Conservation (phyloP, 1,140 invertebrate species). For the Drosophila punjabiensis region DNA sequence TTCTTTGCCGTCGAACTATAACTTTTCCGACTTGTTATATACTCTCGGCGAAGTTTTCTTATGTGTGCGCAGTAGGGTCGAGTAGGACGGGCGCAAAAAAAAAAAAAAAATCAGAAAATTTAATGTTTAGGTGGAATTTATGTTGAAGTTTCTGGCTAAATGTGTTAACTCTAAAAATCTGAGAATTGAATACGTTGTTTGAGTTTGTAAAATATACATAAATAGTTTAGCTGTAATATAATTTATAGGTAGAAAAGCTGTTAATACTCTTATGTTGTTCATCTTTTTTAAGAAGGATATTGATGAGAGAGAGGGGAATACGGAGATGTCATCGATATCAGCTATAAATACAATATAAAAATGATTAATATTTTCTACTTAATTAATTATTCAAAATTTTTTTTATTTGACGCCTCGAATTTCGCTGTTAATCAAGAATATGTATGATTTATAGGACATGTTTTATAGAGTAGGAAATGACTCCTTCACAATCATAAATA, state of each 20-base stretch:
- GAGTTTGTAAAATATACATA: not conserved
- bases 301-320: too few relatives aligned
- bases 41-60: slow-evolving; percentile 35
- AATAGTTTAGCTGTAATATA: not conserved
- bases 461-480: too few relatives aligned
- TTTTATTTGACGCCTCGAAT: too few relatives aligned
- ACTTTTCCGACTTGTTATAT: slow-evolving; percentile 31
- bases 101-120: not conserved
- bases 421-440: too few relatives aligned
- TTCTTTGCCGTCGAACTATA: slow-evolving; percentile 4
- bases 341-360: too few relatives aligned
- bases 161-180: not conserved
- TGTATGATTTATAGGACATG: too few relatives aligned
- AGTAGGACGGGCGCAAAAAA: not conserved
- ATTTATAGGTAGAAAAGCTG: not conserved
- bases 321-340: too few relatives aligned
- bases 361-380: too few relatives aligned
- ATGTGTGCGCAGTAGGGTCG: not conserved
- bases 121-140: slow-evolving; percentile 12
- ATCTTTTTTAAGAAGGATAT: not conserved
- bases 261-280: not conserved
- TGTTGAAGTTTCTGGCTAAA: slow-evolving; percentile 1
- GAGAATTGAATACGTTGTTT: not conserved
- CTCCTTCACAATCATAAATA: too few relatives aligned
- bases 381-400: too few relatives aligned